These are phyloP conservation scores for Spisula subtruncata DNA, from an alignment of 2,888 invertebrate genomes.

Conservation along the genomic window DNA sequence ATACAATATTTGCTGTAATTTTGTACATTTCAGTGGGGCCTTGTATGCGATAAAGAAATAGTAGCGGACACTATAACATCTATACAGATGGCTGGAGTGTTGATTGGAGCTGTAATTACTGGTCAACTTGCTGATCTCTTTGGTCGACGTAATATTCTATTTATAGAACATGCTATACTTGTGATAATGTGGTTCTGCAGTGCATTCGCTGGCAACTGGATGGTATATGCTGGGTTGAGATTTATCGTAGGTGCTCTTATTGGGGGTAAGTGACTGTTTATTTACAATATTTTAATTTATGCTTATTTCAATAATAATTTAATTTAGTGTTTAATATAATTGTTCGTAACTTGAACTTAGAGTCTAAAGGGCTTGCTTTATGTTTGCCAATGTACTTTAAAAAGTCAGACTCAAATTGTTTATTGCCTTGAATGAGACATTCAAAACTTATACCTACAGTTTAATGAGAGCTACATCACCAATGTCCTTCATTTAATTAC, in stretches of 20 bases:
- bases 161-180: constrained; percentile 80
- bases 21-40: constrained; percentile 82
- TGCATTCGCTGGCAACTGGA: constrained; percentile 84
- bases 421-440: too few relatives aligned
- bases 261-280: constrained; percentile 78
- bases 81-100: constrained; percentile 85
- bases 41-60: constrained; percentile 80
- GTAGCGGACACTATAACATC: constrained; percentile 83
- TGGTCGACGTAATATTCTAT: constrained; percentile 84
- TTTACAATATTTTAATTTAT: background rate
- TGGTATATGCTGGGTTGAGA: constrained; percentile 83
- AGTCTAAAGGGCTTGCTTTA: too few relatives aligned
- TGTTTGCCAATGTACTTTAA: too few relatives aligned
- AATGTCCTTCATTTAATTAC: too few relatives aligned
- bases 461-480: too few relatives aligned
- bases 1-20: too few relatives aligned
- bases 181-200: constrained; percentile 82
- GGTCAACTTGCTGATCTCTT: constrained; percentile 86
- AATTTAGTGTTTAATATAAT: too few relatives aligned
- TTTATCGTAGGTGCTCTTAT: constrained; percentile 84
- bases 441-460: too few relatives aligned
- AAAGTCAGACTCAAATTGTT: too few relatives aligned
- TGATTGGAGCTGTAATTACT: constrained; percentile 83
- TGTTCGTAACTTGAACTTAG: too few relatives aligned
- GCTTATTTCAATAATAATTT: too few relatives aligned